Percentiles rank a stretch among this genome's conserved stretches.
phyloP scores from a whole-genome alignment of 2,888 invertebrate species.

The Rhopalosiphum nymphaeae region DNA sequence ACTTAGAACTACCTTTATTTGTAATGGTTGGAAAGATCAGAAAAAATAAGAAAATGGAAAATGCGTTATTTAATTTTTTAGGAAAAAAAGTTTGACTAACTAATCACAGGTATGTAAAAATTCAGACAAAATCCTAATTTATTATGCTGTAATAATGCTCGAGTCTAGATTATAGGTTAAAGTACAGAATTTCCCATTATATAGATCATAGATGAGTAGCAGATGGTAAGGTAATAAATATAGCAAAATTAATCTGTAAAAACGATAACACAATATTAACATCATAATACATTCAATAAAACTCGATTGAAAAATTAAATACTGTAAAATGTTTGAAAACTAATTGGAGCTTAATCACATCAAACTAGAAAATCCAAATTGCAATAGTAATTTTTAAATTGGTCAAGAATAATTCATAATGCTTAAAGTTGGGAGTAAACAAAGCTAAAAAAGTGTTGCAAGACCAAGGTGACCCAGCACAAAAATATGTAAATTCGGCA shows the following conservation, averaged over 20 bases:
- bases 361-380: background rate
- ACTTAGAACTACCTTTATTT: background rate
- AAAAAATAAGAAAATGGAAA: background rate
- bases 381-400: background rate
- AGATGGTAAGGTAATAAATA: background rate
- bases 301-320: background rate
- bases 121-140: background rate
- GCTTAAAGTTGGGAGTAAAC: too few species aligned
- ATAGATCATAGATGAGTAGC: background rate
- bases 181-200: background rate
- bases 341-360: background rate
- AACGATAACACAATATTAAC: background rate
- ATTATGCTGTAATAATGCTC: background rate
- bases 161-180: background rate
- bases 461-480: too few species aligned
- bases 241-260: background rate
- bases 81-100: background rate
- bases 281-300: background rate
- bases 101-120: background rate
- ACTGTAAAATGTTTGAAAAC: background rate
- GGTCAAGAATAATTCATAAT: too few species aligned
- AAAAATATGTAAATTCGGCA: too few species aligned
- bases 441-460: too few species aligned
- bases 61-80: background rate
- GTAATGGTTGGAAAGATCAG: background rate